Evolutionary conservation across 2,797 vertebrate genomes (phyloP), one percentile per base, ranked within the genome.

Genomic region (Chiloscyllium punctatum): DNA sequence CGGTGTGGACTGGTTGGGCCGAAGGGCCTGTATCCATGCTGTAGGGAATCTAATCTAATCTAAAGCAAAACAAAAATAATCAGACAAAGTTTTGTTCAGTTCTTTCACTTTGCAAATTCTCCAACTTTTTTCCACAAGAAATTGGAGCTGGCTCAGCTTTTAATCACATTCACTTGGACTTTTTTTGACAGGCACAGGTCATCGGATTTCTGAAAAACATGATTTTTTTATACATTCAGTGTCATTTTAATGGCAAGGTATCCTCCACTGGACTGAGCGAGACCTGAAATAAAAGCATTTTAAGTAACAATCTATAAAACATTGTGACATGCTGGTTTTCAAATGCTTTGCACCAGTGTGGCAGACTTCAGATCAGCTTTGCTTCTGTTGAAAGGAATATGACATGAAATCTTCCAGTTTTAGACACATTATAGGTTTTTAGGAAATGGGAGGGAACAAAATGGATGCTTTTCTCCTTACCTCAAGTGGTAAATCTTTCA

Each of bases 191-290:
- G 96, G 94, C 96, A 96, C 74, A 68, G 97, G 96, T 96, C 97
- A 96, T 95, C 95, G 96, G 27, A 0, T 94, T 96, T 53, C 1
- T 96, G 88, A 0, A 90, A 57, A 72, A 0, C 96, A 95, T 96
- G 96, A 97, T 97, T 96, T 96, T 95, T 92, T 96, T 96, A 95
- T 74, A 97, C 97, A 97, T 97, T 97, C 96, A 97, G 97, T 97
- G 97, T 97, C 97, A 97, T 95, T 96, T 96, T 96, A 96, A 97
- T 97, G 97, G 97, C 97, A 97, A 96, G 95, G 94, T 95, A 92
- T 95, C 96, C 96, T 72, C 95, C 96, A 25, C 62, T 96, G 0
- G 0, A 96, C 96, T 92, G 0, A 0, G 90, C 0, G 7, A 91
- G 94, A 66, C 1, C 48, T 0, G 77, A 96, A 96, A 94, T 97